Evolutionary conservation across 2,888 invertebrate genomes (phyloP).

Genomic region (Aphidoletes aphidimyza): DNA sequence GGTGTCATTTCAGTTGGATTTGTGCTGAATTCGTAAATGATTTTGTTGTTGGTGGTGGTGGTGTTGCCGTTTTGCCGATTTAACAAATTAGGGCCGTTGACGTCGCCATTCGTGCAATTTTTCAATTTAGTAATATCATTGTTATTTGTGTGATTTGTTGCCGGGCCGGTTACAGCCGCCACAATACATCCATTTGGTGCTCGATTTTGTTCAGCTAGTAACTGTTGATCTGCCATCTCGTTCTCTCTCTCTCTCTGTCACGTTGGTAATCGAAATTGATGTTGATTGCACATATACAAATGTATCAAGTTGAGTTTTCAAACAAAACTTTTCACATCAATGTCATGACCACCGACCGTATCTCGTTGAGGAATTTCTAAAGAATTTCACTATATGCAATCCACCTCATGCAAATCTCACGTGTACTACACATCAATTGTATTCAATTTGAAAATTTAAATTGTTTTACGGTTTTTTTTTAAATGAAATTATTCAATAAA

Average conservation of each 20-base stretch:
- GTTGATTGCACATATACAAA: too few species aligned
- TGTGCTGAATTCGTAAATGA: background rate
- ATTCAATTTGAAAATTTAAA: background rate
- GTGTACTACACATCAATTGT: background rate
- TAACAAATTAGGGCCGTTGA: background rate
- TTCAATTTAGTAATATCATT: background rate
- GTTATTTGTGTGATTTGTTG: background rate
- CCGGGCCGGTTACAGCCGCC: conserved; percentile 10
- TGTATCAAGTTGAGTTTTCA: background rate
- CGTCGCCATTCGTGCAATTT: conserved; percentile 11
- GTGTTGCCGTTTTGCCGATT: background rate
- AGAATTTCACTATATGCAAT: too few species aligned
- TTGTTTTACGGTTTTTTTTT: background rate
- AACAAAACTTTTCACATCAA: background rate
- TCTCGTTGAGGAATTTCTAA: background rate
- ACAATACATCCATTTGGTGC: conserved; percentile 13
- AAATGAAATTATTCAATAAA: conserved; percentile 35
- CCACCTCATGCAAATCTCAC: too few species aligned
- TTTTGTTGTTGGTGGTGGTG: too few species aligned
- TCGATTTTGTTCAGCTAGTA: background rate
- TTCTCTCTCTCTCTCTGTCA: background rate
- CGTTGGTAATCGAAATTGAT: too few species aligned
- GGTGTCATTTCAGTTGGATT: background rate
- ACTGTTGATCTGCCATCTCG: background rate
- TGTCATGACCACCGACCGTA: conserved; percentile 23